Evolutionary conservation across 2,113 vertebrate species (phyloP), one percentile per base, ranked within the genome.

Genomic region (Zosterops lateralis): DNA sequence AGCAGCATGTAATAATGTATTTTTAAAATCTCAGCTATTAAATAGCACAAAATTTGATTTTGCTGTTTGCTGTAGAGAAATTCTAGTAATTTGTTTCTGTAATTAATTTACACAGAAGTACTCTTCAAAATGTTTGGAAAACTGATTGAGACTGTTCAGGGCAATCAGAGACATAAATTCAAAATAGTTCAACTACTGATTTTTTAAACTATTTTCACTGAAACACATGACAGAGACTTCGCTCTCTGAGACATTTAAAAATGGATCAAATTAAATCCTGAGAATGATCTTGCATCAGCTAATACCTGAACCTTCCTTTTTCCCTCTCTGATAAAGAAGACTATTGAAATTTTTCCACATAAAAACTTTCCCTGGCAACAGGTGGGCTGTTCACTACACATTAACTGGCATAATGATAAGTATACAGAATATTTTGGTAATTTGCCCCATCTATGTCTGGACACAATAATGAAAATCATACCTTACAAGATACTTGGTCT

Each of bases 321-420:
- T 58, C 6, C 5, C 20, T 50, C 15, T 57, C 21, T 50, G 22
- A 65, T 6, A 38, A 77, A 60, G 28, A 45, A 8, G 3, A 21
- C 14, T 44, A 72, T 6, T 60, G 65, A 10, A 15, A 20, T 62
- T 64, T 70, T 72, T 31, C 14, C 7, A 83, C 9, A 48, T 48
- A 17, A 14, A 36, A 50, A 44, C 71, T 28, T 31, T 84, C 9
- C 25, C 25, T 56, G 20, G 21, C 31, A 78, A 36, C 6, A 72
- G 17, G 6, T 38, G n/a, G 28, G 47, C 14, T 57, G 12, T 32
- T 89, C 31, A 22, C 17, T 58, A 47, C 15, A 16, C 0, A 0
- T 20, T 32, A 81, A 28, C 34, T 53, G 18, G 7, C n/a, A 2
- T 20, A 38, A 66, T 3, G 56, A 4, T 32, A 71, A 44, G 12